Evolutionary conservation across 2,113 vertebrate species (phyloP), one percentile per base, ranked within the genome.

Genomic region (Cavia porcellus): DNA sequence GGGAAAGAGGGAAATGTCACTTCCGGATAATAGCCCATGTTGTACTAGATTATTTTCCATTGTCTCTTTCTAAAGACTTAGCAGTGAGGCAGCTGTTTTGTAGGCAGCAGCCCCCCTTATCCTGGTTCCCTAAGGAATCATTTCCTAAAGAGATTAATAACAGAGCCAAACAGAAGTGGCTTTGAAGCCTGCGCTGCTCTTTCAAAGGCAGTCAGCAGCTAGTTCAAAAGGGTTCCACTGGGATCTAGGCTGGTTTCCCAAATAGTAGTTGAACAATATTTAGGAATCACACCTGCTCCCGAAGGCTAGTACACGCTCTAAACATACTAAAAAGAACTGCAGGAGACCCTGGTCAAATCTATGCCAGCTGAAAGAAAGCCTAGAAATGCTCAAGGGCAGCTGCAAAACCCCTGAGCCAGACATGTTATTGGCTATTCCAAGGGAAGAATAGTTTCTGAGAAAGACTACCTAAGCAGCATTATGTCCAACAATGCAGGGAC

Each of bases 81-180:
- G 92, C 82, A 80, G 74, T 0, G 1, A 83, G 87, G 95, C 96
- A 97, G 96, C 89, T 96, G 96, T 84, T 94, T 55, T 82, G 20
- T 11, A 93, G 86, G 96, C 94, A 92, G 93, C 45, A 66, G 66
- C 89, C 85, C 87, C 89, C 90, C 96, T 79, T 70, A 94, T 72
- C 84, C 95, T 47, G 32, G 57, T 82, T 84, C 97, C 95, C 96
- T 24, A 42, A 86, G 96, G 96, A 89, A 92, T 93, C 94, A 75
- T 86, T 85, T 97, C 95, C 93, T 97, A 95, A 95, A 94, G 80
- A 93, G 97, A 98, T 95, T 95, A 97, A 96, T 90, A 94, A 96
- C 45, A 68, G 79, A 96, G 95, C 85, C 91, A 96, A 77, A 61
- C 86, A 96, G 77, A 96, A 95, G 86, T 45, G 86, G 72, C 88